Percentiles rank a stretch among this genome's conserved stretches.
Conservation (phyloP, 2,797 vertebrate species). For the Gephyroberyx darwinii region DNA sequence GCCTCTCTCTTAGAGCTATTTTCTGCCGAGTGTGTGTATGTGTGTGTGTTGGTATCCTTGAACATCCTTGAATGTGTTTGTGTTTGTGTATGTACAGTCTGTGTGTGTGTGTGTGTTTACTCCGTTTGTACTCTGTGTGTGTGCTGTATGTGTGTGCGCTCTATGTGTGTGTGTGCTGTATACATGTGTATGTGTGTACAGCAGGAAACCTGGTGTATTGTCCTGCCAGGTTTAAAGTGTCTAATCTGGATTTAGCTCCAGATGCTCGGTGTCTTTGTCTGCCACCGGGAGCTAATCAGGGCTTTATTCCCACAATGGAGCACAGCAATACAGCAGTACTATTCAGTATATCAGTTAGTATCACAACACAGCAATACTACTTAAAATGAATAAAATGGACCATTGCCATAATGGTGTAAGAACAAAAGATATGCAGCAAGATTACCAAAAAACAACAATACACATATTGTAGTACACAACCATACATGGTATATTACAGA, state of each 20-base stretch:
- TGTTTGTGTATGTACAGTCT: background rate
- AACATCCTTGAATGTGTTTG: background rate
- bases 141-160: background rate
- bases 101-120: background rate
- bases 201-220: conserved; percentile 20
- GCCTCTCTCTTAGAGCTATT: conserved; percentile 26
- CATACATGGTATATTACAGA: too few species aligned
- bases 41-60: background rate
- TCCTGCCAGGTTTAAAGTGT: conserved; percentile 17
- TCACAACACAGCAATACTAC: too few species aligned
- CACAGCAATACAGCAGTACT: background rate
- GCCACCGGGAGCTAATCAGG: background rate
- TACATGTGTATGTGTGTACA: background rate
- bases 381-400: too few species aligned
- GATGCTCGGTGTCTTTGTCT: background rate
- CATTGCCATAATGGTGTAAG: too few species aligned
- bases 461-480: too few species aligned
- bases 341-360: too few species aligned
- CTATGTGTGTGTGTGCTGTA: background rate
- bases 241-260: conserved; percentile 20
- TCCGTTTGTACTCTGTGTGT: too few species aligned
- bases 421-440: too few species aligned
- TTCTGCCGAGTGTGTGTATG: conserved; percentile 32
- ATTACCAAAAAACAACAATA: too few species aligned
- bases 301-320: background rate